Evolutionary conservation across 23 tunicate genomes (phyloP).

Genomic region (Ciona savignyi): DNA sequence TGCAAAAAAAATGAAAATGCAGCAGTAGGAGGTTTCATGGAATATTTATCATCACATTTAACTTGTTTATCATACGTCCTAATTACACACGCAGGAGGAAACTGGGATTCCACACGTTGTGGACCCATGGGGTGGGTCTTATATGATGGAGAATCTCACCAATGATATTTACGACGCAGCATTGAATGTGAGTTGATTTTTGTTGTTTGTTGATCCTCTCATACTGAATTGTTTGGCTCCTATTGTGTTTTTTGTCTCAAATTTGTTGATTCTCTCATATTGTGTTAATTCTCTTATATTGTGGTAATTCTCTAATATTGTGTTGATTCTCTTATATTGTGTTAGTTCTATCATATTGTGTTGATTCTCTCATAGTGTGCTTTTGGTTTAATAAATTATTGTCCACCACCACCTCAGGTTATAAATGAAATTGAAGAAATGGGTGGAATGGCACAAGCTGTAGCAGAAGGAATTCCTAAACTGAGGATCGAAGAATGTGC

Average conservation of each 20-base stretch:
- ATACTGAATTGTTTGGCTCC: too few species aligned
- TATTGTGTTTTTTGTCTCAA: too few species aligned
- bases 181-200: conserved; percentile 33
- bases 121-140: conserved; percentile 98
- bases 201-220: too few species aligned
- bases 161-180: conserved; percentile 83
- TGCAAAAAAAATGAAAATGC: too few species aligned
- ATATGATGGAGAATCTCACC: conserved; percentile 97
- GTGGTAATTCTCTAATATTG: too few species aligned
- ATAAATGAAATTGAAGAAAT: conserved; percentile 82
- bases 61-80: background rate
- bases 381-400: too few species aligned
- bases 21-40: background rate
- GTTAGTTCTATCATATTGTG: too few species aligned
- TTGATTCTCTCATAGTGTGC: too few species aligned
- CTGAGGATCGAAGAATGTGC: conserved; percentile 95
- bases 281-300: too few species aligned
- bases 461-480: conserved; percentile 84
- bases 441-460: conserved; percentile 99
- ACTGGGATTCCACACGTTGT: conserved; percentile 85
- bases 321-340: too few species aligned
- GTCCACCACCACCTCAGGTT: conserved; percentile 36
- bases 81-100: conserved; percentile 58
- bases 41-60: background rate
- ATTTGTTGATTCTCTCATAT: too few species aligned